Conservation (phyloP, 2,113 vertebrate genomes). For the Coptodon bakossiorum region DNA sequence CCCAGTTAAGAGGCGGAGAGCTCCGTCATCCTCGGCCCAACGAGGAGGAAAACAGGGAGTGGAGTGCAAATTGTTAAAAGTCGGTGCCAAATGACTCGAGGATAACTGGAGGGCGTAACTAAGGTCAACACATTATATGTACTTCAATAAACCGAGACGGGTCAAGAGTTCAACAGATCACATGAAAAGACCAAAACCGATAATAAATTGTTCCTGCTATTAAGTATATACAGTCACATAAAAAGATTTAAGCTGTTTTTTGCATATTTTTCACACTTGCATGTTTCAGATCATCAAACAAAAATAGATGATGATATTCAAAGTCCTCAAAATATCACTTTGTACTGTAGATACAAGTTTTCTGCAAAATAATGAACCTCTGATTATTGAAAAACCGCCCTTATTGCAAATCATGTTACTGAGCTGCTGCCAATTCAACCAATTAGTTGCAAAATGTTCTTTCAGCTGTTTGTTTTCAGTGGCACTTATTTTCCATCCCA, state of each 20-base stretch:
- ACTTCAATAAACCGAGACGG: slow-evolving; percentile 34
- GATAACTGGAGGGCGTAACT: slow-evolving; percentile 9
- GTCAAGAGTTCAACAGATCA: slow-evolving; percentile 15
- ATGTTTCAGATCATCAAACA: not conserved
- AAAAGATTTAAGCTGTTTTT: not conserved
- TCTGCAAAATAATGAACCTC: not conserved
- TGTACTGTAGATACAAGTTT: not conserved
- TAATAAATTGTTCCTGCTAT: not conserved
- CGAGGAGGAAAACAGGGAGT: slow-evolving; percentile 3
- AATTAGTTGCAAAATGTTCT: rapidly evolving
- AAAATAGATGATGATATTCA: not conserved
- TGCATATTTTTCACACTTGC: not conserved
- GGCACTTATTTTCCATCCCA: rapidly evolving
- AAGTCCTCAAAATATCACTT: not conserved
- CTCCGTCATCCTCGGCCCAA: not conserved
- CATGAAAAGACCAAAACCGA: not conserved
- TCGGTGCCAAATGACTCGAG: slow-evolving; percentile 16
- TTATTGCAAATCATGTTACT: not conserved
- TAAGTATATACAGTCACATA: rapidly evolving
- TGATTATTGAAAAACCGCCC: rapidly evolving
- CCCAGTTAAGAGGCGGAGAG: slow-evolving; percentile 3
- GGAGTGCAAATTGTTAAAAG: slow-evolving; percentile 53
- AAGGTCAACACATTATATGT: slow-evolving; percentile 42
- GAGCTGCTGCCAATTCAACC: not conserved
- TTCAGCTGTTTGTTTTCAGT: not conserved